A percentile compares a stretch with the other conserved stretches of the same genome.
phyloP scores from a whole-genome alignment of 2,888 invertebrate species.

The Andrena bicolor region DNA sequence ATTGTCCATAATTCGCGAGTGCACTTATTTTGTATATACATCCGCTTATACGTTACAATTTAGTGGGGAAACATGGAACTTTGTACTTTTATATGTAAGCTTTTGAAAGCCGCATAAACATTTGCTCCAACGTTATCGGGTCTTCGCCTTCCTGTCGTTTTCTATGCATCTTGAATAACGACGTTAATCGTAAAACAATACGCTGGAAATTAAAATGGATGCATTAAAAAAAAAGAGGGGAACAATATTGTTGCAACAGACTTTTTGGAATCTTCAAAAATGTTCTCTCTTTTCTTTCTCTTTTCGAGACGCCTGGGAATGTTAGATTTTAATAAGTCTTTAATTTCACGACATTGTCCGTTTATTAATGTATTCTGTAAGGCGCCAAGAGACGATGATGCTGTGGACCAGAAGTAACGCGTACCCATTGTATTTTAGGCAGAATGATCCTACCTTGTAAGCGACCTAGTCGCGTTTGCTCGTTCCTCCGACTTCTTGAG shows the following conservation, averaged over 20 bases:
- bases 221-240: not conserved
- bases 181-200: not conserved
- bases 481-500: conserved; percentile 54
- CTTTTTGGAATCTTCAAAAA: not conserved
- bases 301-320: not conserved
- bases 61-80: conserved; percentile 59
- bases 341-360: conserved; percentile 2
- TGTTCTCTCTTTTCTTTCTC: not conserved
- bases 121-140: conserved; percentile 12
- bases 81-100: conserved; percentile 74
- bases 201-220: not conserved
- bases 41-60: conserved; percentile 44
- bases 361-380: conserved; percentile 6
- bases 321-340: not conserved
- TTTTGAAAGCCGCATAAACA: conserved; percentile 24
- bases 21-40: conserved; percentile 27
- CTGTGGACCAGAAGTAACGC: conserved; percentile 67
- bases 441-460: conserved; percentile 29
- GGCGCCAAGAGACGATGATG: conserved; percentile 18
- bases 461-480: conserved; percentile 45
- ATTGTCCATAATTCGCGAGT: conserved; percentile 11
- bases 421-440: conserved; percentile 54
- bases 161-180: not conserved
- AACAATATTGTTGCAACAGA: not conserved
- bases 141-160: not conserved